These are phyloP conservation scores for Micrasema minimum DNA, from an alignment of 1,140 invertebrate genomes.

Conservation along the genomic window DNA sequence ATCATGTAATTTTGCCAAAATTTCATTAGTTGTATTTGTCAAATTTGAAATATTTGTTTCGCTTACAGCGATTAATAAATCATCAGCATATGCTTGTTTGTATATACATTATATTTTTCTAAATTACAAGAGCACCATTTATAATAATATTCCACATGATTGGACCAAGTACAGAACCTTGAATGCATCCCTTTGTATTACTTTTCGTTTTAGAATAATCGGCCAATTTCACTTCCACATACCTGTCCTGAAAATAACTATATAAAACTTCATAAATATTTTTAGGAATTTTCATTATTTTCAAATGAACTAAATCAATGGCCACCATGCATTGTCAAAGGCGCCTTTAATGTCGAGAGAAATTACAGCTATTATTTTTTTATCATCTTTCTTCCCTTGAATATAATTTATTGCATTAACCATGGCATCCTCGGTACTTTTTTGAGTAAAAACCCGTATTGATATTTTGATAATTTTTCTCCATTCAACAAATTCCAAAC, in stretches of 20 bases:
- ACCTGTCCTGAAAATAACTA: no score
- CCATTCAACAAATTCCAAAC: no score
- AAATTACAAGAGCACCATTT: conserved; percentile 5
- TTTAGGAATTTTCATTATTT: conserved; percentile 4
- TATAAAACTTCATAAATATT: neutral
- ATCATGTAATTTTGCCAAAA: no score
- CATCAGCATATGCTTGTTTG: conserved; percentile 5
- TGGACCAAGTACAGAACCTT: conserved; percentile 1
- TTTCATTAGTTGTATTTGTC: neutral
- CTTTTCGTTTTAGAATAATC: no score
- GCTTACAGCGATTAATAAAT: no score
- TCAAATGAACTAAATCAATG: conserved; percentile 27
- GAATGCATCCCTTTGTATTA: conserved; percentile 1
- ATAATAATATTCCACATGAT: conserved; percentile 4
- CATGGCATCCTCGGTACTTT: conserved; percentile 6
- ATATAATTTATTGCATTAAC: neutral
- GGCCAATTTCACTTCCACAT: neutral
- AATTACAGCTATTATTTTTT: neutral
- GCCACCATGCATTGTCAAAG: conserved; percentile 56
- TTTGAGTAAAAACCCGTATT: conserved; percentile 3
- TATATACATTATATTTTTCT: no score
- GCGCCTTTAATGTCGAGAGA: conserved; percentile 56
- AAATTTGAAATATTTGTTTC: no score
- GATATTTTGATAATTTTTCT: neutral
- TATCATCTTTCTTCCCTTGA: neutral